Evolutionary conservation across 2,888 invertebrate species (phyloP), one percentile per base, ranked within the genome.

Genomic region (Pseudeuparius sepicola): DNA sequence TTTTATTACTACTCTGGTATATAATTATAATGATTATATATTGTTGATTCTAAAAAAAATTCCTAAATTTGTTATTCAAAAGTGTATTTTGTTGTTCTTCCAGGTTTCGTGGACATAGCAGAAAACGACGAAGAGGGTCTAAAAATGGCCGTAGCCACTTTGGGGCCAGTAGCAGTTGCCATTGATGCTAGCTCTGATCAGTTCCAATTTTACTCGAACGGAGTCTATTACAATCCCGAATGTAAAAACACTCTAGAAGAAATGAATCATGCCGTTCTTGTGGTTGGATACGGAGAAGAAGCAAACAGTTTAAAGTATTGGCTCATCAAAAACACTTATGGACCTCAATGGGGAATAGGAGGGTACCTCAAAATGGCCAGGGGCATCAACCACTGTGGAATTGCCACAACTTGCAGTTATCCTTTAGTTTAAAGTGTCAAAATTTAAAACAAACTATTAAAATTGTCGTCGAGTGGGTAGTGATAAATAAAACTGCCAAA

Each of bases 161-260:
- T 83, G 41, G 92, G 92, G 1, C 93, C 93, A 6, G 71, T 92
- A 17, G 74, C 88, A 5, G 81, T 87, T 25, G 90, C 87, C 50
- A 89, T 93, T 54, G 90, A 94, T 66, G 92, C 92, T 35, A 78
- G 80, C 26, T 82, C 78, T 47, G 70, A 75, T 53, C 76, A 78
- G 40, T 88, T 92, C 75, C 89, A 90, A 64, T 79, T 86, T 59
- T 90, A 90, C 64, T 71, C 74, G 2, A 65, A 70, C 47, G 86
- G 85, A 18, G 74, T 93, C 33, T 93, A 90, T 66, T 75, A 71
- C 56, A 88, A 89, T 48, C 73, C 75, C 26, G 61, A 73, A 29
- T 93, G 93, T 65, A 52, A 51, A 7, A 54, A 51, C 24, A 73
- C 75, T 41, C 52, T 70, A 1, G 59, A 68, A 23, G 62, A 71